These are phyloP conservation scores for Nipponia nippon DNA, from an alignment of 2,113 vertebrate species.

Conservation along the genomic window DNA sequence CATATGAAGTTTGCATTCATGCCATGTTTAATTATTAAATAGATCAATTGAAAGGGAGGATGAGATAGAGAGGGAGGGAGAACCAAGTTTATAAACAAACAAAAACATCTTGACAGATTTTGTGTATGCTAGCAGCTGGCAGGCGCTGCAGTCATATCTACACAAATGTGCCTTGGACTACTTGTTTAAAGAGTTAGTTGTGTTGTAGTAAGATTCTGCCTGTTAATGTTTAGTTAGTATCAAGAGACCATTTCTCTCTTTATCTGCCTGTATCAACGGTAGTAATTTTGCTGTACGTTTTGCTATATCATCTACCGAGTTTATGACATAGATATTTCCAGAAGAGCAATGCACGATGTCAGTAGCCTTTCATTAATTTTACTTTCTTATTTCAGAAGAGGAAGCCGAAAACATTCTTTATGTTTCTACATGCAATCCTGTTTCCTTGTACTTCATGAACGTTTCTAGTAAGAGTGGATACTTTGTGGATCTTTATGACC, in stretches of 20 bases:
- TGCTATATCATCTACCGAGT: not conserved
- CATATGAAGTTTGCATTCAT: not conserved
- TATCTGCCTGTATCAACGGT: not conserved
- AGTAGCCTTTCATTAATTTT: not conserved
- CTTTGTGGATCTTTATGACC: slow-evolving; percentile 86
- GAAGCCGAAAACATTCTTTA: slow-evolving; percentile 76
- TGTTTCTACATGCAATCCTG: slow-evolving; percentile 88
- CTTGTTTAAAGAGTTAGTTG: not conserved
- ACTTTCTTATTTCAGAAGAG: slow-evolving; percentile 64
- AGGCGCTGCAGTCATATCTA: not conserved
- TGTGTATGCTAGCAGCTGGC: not conserved
- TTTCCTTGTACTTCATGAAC: slow-evolving; percentile 87
- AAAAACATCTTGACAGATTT: not conserved
- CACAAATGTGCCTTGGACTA: not conserved
- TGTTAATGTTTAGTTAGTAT: not conserved
- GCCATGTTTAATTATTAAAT: not conserved
- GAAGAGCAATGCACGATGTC: not conserved
- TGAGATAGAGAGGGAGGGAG: not conserved
- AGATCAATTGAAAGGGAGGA: not conserved
- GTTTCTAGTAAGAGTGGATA: slow-evolving; percentile 71
- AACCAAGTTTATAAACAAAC: not conserved
- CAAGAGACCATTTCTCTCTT: not conserved
- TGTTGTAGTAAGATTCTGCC: not conserved
- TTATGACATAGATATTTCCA: not conserved
- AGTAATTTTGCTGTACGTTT: not conserved